Percentiles rank a stretch among this genome's conserved stretches.
Conservation (phyloP, 1,140 invertebrate genomes). For the Archegozetes longisetosus region DNA sequence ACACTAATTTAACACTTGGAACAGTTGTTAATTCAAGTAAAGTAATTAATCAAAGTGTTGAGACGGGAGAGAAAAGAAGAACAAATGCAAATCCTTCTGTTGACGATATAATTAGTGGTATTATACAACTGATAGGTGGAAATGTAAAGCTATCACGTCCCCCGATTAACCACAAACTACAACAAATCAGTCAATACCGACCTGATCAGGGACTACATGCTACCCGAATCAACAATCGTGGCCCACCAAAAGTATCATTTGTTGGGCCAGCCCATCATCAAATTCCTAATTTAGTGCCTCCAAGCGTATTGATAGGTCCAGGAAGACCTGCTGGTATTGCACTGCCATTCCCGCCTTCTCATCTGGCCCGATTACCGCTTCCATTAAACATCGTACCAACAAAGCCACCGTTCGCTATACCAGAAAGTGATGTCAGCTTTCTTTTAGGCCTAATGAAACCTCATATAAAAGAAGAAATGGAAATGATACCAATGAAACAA, state of each 20-base stretch:
- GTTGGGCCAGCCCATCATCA: not conserved
- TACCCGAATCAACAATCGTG: slow-evolving; percentile 66
- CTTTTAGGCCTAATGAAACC: not conserved
- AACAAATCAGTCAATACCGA: slow-evolving; percentile 30
- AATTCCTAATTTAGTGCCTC: not conserved
- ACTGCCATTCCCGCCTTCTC: not conserved
- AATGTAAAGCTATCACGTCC: slow-evolving; percentile 50
- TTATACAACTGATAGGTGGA: slow-evolving; percentile 70
- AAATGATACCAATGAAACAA: not conserved
- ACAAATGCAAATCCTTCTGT: slow-evolving; percentile 19
- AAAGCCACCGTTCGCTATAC: not conserved
- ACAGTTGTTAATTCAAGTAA: not conserved
- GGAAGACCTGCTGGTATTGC: not conserved
- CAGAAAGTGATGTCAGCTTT: not conserved
- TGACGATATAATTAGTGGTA: slow-evolving; percentile 70
- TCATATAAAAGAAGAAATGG: not conserved
- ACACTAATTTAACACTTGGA: not conserved
- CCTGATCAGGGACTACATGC: slow-evolving; percentile 21
- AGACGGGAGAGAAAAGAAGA: slow-evolving; percentile 1
- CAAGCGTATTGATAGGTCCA: not conserved
- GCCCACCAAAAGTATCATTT: slow-evolving; percentile 36
- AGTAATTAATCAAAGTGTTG: not conserved
- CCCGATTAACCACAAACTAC: slow-evolving; percentile 23
- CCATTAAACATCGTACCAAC: slow-evolving; percentile 6
- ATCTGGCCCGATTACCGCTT: not conserved